These are phyloP conservation scores for Melanotaenia maccullochi DNA, from an alignment of 2,797 vertebrate genomes.

Conservation along the genomic window DNA sequence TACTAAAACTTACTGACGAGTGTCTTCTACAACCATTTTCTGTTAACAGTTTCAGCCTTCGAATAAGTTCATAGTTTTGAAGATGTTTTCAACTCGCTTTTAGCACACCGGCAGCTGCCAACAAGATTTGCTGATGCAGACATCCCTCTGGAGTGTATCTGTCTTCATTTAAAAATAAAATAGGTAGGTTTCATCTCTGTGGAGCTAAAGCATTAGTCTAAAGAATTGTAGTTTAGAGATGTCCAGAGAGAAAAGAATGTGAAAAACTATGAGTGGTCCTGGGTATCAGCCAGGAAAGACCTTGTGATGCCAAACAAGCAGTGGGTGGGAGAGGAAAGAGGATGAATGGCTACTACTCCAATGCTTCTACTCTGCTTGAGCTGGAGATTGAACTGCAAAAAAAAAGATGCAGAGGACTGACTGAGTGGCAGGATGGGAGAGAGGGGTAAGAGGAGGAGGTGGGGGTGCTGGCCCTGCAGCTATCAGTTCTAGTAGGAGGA, in stretches of 20 bases:
- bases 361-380: conserved; percentile 16
- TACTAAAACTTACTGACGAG: background rate
- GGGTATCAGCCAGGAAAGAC: conserved; percentile 48
- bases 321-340: conserved; percentile 50
- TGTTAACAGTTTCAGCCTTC: background rate
- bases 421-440: conserved; percentile 61
- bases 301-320: conserved; percentile 58
- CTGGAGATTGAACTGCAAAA: conserved; percentile 30
- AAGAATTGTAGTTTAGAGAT: conserved; percentile 15
- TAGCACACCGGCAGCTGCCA: background rate
- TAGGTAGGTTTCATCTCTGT: conserved; percentile 1
- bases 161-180: background rate
- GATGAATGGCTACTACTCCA: conserved; percentile 49
- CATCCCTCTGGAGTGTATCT: background rate
- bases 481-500: conserved; percentile 68
- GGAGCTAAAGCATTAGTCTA: conserved; percentile 4
- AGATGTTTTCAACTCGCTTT: background rate
- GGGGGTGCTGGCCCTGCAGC: conserved; percentile 46
- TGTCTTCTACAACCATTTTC: background rate
- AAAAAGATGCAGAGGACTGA: conserved; percentile 35
- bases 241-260: conserved; percentile 27
- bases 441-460: conserved; percentile 28
- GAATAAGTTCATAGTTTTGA: background rate
- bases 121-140: background rate
- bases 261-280: conserved; percentile 36